Conservation (phyloP, 30 jellyfish, hydroid and myxozoan species). For the Catostylus mosaicus region DNA sequence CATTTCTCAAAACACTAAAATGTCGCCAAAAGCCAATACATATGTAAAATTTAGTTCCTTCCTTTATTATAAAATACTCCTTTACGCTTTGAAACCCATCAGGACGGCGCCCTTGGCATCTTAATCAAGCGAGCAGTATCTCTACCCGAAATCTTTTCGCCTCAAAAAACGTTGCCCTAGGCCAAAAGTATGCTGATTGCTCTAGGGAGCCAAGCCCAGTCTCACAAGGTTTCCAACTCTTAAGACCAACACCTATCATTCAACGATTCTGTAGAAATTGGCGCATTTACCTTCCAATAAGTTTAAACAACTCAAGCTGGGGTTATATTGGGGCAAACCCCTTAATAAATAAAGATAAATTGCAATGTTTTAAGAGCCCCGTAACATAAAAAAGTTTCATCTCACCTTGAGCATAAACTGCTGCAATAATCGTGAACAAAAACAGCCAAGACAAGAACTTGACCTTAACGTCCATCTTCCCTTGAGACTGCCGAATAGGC, state of each 20-base stretch:
- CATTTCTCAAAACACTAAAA: too few relatives aligned
- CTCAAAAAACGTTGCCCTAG: conserved; percentile 32
- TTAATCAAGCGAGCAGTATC: too few relatives aligned
- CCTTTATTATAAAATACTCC: too few relatives aligned
- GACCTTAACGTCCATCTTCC: conserved; percentile 69
- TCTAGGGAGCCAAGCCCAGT: background rate
- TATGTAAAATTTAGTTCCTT: too few relatives aligned
- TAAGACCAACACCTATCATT: too few relatives aligned
- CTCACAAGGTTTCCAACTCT: background rate
- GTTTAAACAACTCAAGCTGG: background rate
- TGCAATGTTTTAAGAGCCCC: background rate
- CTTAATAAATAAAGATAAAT: background rate
- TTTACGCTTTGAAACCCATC: too few relatives aligned
- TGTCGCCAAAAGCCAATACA: too few relatives aligned
- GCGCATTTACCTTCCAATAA: background rate
- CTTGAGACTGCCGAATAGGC: conserved; percentile 72
- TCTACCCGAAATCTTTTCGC: background rate
- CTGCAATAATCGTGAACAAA: conserved; percentile 13
- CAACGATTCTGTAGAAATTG: too few relatives aligned
- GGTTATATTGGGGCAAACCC: background rate
- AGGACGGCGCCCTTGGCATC: too few relatives aligned
- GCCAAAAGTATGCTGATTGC: conserved; percentile 10
- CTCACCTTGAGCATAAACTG: conserved; percentile 31
- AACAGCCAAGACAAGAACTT: conserved; percentile 49
- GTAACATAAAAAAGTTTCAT: background rate